phyloP scores from a whole-genome alignment of 2,113 vertebrate genomes.

The Psittacula cyanocephala region DNA sequence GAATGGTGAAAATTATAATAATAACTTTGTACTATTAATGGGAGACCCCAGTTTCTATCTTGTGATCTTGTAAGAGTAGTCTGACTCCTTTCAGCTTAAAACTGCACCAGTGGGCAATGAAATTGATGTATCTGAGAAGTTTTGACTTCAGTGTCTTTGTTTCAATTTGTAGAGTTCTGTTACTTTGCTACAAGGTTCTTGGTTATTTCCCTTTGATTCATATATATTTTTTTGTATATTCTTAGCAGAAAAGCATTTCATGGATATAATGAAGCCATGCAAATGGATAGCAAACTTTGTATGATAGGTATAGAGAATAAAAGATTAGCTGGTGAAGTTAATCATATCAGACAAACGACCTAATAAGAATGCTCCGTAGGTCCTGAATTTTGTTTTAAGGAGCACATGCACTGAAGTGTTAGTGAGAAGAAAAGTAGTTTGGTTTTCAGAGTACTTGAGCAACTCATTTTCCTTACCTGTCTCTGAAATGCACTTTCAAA shows the following conservation, averaged over 20 bases:
- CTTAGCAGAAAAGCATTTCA: neutral
- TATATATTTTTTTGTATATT: rapidly evolving
- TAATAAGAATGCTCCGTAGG: neutral
- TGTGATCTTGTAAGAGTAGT: neutral
- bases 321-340: neutral
- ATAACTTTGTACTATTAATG: neutral
- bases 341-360: neutral
- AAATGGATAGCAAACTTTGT: neutral
- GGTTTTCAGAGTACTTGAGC: neutral
- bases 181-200: neutral
- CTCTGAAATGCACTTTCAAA: neutral
- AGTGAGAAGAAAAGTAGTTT: neutral
- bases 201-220: neutral
- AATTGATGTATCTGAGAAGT: neutral
- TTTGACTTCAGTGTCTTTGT: neutral
- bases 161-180: neutral
- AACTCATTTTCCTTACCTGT: neutral
- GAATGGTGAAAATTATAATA: rapidly evolving
- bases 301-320: neutral
- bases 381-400: neutral
- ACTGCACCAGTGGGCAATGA: neutral
- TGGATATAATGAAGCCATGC: neutral
- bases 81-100: neutral
- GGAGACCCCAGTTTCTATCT: neutral
- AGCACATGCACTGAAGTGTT: neutral